Evolutionary conservation across 2,797 vertebrate genomes (phyloP).

Genomic region (Dendrocincla tyrannina): DNA sequence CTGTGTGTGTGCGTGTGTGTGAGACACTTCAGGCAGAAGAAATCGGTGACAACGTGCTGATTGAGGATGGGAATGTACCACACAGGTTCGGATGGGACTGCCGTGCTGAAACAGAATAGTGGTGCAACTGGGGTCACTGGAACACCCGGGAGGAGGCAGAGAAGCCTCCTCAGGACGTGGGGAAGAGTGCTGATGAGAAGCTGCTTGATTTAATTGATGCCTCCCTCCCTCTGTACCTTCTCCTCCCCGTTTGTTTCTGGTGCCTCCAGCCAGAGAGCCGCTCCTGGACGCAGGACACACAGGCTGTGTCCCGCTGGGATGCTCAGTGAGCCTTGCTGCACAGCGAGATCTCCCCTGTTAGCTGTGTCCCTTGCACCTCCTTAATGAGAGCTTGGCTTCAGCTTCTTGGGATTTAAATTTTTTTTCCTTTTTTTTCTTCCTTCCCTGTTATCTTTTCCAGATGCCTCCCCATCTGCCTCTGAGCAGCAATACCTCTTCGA

Average conservation of each 20-base stretch:
- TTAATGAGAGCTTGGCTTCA: not conserved
- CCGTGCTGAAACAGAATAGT: rapidly evolving
- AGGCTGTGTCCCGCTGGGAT: not conserved
- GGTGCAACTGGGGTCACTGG: not conserved
- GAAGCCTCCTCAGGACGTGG: not conserved
- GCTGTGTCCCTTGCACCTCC: not conserved
- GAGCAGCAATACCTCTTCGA: slow-evolving; percentile 84
- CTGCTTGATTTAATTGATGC: not conserved
- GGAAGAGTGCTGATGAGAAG: not conserved
- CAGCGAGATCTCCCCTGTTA: rapidly evolving
- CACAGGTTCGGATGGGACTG: not conserved
- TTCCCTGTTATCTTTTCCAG: not conserved
- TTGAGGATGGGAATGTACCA: not conserved
- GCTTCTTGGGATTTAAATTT: not conserved
- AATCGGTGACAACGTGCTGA: not conserved
- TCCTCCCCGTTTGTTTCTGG: rapidly evolving
- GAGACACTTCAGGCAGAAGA: not conserved
- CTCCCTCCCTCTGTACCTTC: not conserved
- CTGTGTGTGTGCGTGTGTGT: not conserved
- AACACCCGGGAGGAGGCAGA: not conserved
- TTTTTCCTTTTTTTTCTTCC: rapidly evolving
- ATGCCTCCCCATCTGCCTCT: not conserved
- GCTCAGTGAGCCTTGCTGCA: not conserved
- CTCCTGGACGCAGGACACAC: rapidly evolving
- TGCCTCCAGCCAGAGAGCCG: rapidly evolving